A percentile compares a stretch with the other conserved stretches of the same genome.
These are phyloP conservation scores for Picus viridis DNA, from an alignment of 2,797 vertebrate genomes.

Conservation along the genomic window DNA sequence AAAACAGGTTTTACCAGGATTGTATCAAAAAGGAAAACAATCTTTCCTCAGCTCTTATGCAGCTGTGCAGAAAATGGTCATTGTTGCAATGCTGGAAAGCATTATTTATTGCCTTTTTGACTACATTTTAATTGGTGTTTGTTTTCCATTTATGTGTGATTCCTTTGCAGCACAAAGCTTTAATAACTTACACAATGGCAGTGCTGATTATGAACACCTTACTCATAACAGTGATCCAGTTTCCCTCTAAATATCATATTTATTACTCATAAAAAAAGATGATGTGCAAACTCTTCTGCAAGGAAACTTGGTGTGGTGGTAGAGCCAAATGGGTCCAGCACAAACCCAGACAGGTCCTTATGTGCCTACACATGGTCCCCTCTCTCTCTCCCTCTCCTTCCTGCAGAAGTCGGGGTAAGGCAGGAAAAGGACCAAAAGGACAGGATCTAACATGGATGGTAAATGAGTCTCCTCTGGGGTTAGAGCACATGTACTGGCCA, in stretches of 20 bases:
- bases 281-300: neutral
- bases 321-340: too few species aligned
- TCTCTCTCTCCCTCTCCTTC: too few species aligned
- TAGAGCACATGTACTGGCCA: too few species aligned
- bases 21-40: neutral
- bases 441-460: too few species aligned
- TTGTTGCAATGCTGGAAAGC: neutral
- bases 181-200: neutral
- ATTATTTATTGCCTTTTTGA: neutral
- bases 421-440: too few species aligned
- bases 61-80: neutral
- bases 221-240: neutral
- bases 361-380: too few species aligned
- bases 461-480: too few species aligned
- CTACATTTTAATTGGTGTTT: neutral
- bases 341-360: too few species aligned
- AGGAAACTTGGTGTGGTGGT: neutral
- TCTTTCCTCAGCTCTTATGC: neutral
- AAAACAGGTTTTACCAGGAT: neutral
- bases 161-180: neutral
- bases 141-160: neutral
- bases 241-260: neutral
- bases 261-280: neutral
- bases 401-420: too few species aligned
- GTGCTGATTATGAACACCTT: neutral